These are phyloP conservation scores for Byasa hedistus DNA, from an alignment of 2,888 invertebrate genomes.

Conservation along the genomic window DNA sequence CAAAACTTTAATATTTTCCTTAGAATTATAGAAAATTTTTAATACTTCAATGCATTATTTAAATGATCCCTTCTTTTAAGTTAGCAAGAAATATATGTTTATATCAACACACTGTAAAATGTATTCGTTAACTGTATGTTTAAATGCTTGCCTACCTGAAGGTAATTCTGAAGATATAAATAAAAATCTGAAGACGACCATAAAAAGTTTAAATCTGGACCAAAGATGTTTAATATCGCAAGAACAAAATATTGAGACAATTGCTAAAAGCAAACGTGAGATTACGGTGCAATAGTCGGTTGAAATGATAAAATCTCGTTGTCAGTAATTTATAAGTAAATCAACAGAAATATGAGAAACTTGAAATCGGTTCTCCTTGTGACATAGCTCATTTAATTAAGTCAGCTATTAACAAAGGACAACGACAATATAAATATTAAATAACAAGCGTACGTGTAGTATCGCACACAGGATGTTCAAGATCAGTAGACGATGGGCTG, in stretches of 20 bases:
- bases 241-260: background rate
- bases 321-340: background rate
- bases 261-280: background rate
- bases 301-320: background rate
- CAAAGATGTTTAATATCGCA: background rate
- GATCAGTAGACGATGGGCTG: too few species aligned
- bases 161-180: too few species aligned
- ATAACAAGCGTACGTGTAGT: background rate
- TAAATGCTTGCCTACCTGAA: background rate
- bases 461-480: too few species aligned
- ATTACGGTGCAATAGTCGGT: background rate
- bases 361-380: background rate
- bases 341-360: background rate
- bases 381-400: background rate
- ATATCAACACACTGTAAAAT: background rate
- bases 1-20: too few species aligned
- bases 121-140: background rate
- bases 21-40: too few species aligned
- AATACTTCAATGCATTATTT: too few species aligned
- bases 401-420: background rate
- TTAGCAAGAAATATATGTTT: background rate
- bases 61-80: too few species aligned
- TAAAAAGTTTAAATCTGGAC: background rate
- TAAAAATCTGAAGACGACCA: too few species aligned
- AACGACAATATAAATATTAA: background rate